Base-by-base conservation (phyloP, 1,140 invertebrate species). In the Drosophila insularis region DNA sequence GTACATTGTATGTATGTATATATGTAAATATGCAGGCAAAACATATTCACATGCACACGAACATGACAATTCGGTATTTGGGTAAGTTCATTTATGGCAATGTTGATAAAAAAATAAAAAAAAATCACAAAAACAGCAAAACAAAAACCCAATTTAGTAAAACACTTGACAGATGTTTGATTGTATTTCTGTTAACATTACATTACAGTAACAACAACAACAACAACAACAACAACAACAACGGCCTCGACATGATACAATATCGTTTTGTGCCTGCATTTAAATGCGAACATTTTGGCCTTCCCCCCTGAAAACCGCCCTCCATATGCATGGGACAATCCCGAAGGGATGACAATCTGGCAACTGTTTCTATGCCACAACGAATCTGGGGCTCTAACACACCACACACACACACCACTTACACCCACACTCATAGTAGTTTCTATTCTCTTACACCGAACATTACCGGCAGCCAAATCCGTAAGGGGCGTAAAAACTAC, bases 161-260 rank as follows among this genome's bases (percentile, higher is more conserved):
- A 66, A 72, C 74, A 77, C 74, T 73, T 66, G 65, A 69, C 77
- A 79, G 74, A 73, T 79, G 77, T 77, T 79, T 79, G 73, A 72
- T 68, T 68, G 63, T 61, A 61, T 68, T 70, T 53, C 71, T 76
- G 59, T 58, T 65, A 59, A 79, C 71, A 74, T 79, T 79, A 66
- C 75, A 75, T 71, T 66, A 23, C 59, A 63, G 46, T 21, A 65
- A 19, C 39, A 14, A 58, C 14, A 65, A 23, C 11, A 59, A 39
- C 56, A 62, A 46, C 43, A 72, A 23, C 11, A 59, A 39, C 56
- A 62, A 46, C 43, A 72, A 39, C 67, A 64, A 62, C 46, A 63
- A 31, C 39, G 59, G 50, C 27, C 31, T 60, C 23, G 62, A 76
- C 70, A 72, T 65, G 64, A 68, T 72, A 76, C 73, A 78, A 76